Conservation (phyloP, 2,113 vertebrate species). For the Nothoprocta perdicaria region DNA sequence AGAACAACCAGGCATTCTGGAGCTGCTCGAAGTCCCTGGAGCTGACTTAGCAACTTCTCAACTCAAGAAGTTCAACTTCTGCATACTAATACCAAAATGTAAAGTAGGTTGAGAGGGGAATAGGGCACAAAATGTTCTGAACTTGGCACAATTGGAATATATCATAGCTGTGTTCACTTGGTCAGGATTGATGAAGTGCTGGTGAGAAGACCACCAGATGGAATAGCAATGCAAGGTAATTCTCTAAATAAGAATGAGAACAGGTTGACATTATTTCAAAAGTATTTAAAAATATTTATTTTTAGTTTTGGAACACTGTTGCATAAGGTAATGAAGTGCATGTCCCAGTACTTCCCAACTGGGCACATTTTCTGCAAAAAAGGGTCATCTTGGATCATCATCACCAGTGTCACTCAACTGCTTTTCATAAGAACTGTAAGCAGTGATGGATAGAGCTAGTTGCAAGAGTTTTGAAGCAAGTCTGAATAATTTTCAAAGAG, state of each 20-base stretch:
- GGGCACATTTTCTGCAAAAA: background rate
- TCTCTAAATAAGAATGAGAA: background rate
- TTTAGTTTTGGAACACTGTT: background rate
- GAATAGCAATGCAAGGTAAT: background rate
- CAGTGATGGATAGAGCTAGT: background rate
- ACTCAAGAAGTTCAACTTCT: background rate
- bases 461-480: background rate
- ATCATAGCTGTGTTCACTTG: accelerated
- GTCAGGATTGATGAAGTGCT: background rate
- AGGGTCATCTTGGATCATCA: background rate
- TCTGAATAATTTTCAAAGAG: background rate
- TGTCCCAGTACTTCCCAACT: too few species aligned
- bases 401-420: background rate
- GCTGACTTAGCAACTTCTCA: background rate
- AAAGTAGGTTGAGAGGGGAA: background rate
- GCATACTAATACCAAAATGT: background rate
- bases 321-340: background rate
- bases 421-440: background rate
- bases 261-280: background rate
- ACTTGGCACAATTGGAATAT: accelerated
- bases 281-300: background rate
- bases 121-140: background rate
- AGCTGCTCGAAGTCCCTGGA: background rate
- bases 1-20: background rate
- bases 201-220: background rate